Evolutionary conservation across 2,797 vertebrate species (phyloP).

Genomic region (Cyclopterus lumpus): DNA sequence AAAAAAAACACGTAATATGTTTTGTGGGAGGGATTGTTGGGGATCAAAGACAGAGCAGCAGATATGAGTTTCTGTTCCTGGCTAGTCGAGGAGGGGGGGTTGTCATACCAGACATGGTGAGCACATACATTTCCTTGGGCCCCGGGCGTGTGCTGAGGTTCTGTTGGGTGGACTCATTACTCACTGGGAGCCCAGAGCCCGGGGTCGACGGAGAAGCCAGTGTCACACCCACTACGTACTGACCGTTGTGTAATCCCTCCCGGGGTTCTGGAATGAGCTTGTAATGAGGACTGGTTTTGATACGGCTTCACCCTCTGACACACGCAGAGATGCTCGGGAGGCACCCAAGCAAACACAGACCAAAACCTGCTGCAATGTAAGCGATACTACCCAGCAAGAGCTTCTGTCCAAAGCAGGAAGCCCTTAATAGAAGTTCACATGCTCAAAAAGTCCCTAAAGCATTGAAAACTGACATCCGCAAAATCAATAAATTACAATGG

Average conservation of each 20-base stretch:
- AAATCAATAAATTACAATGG: neutral
- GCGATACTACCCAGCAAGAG: constrained; percentile 42
- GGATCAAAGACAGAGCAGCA: constrained; percentile 75
- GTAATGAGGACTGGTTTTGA: constrained; percentile 77
- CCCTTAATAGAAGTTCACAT: constrained; percentile 7
- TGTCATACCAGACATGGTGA: constrained; percentile 82
- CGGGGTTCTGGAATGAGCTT: constrained; percentile 75
- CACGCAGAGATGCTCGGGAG: constrained; percentile 58
- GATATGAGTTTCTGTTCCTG: constrained; percentile 80
- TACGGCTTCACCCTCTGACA: constrained; percentile 71
- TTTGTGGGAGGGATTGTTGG: constrained; percentile 67
- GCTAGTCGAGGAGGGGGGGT: constrained; percentile 66
- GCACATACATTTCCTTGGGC: constrained; percentile 77
- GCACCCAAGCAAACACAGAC: constrained; percentile 54
- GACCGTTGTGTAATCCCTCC: constrained; percentile 77
- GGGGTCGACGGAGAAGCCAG: constrained; percentile 66
- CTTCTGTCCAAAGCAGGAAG: constrained; percentile 52
- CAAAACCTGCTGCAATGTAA: constrained; percentile 60
- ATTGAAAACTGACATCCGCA: neutral
- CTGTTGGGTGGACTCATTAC: constrained; percentile 79
- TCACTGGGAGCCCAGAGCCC: constrained; percentile 62
- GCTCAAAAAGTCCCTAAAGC: neutral
- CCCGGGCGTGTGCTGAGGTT: constrained; percentile 72
- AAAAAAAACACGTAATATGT: constrained; percentile 67
- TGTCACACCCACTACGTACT: constrained; percentile 71